Conservation (phyloP, 2,797 vertebrate species). For the Varecia variegata region DNA sequence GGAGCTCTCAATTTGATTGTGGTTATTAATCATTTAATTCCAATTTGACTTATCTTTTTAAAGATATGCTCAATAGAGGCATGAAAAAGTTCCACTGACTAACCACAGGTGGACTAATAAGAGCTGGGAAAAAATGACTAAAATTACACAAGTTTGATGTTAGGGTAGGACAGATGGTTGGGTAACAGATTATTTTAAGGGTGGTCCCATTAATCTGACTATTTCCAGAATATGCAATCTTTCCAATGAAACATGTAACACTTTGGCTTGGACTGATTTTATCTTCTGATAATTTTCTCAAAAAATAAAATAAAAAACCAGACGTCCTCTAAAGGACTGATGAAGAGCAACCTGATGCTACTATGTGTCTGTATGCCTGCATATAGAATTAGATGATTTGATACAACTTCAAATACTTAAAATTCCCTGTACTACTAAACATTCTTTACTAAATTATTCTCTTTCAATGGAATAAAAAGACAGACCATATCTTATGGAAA, state of each 20-base stretch:
- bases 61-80: neutral
- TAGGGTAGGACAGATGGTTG: neutral
- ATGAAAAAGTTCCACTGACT: neutral
- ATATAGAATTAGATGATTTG: neutral
- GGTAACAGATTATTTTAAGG: neutral
- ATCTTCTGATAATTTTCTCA: slow-evolving; percentile 38
- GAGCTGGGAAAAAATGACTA: neutral
- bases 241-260: neutral
- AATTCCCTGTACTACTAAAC: neutral
- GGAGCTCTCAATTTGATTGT: neutral
- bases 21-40: neutral
- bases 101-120: neutral
- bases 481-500: neutral
- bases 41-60: neutral
- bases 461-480: neutral
- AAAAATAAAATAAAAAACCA: slow-evolving; percentile 24
- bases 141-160: neutral
- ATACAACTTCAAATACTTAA: slow-evolving; percentile 30
- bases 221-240: neutral
- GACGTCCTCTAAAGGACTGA: neutral
- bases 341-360: neutral
- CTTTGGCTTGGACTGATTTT: neutral
- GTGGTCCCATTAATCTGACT: neutral
- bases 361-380: neutral
- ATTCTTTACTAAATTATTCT: neutral